Base-by-base conservation (phyloP, 2,113 vertebrate species). In the Tyrannus savana region DNA sequence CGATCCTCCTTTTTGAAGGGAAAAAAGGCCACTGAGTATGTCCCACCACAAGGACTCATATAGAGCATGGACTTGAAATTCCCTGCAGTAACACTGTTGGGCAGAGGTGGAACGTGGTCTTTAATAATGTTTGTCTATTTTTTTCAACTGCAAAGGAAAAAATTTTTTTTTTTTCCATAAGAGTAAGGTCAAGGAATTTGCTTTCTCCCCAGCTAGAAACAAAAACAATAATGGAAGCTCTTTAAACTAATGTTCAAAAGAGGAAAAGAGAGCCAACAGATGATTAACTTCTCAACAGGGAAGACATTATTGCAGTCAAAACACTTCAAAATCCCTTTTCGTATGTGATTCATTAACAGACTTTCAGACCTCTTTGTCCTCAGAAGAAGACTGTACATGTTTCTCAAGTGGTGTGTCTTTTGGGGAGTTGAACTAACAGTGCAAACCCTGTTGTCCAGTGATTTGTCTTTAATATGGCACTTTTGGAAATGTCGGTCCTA, bases 201-300 rank as follows among this genome's bases (percentile, higher is more conserved):
- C 72, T 93, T 93, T 93, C 73, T 95, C 50, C 53, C 33, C 84
- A 95, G 87, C 79, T 91, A 93, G 73, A 83, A 87, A 85, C 53
- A 95, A 87, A 96, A 96, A 91, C 92, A 92, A 92, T 96, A 95
- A 96, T 90, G 73, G 92, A 94, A 93, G 63, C 71, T 93, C 63
- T 95, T 93, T 84, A 96, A 96, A 95, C 75, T 96, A 71, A 95
- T 83, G 86, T 90, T 96, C 80, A 95, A 78, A 96, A 79, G 90
- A 93, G 75, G 47, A 89, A 85, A 91, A 95, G 62, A 68, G 66
- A 93, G 42, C 49, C 80, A 97, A 82, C 68, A 90, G 83, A 95
- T 95, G 64, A 97, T 96, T 95, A 97, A 95, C 93, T 95, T 95
- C 95, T 87, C 94, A 92, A 86, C 52, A 84, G 91, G 95, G 62